Evolutionary conservation across 2,113 vertebrate genomes (phyloP).

Genomic region (Macrotus californicus): DNA sequence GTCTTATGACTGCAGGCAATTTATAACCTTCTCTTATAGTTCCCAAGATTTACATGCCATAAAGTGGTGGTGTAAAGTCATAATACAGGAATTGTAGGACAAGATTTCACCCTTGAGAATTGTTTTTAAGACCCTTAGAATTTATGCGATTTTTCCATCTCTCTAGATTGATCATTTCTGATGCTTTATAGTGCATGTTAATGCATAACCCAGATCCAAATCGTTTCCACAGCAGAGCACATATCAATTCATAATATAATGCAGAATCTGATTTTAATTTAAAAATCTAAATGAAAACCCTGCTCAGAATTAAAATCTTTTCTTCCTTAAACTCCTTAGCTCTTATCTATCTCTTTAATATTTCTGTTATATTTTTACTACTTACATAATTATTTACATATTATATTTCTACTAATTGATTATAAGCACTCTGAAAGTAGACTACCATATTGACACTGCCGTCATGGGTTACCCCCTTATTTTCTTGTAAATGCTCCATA

Average conservation of each 20-base stretch:
- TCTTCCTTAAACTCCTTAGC: not conserved
- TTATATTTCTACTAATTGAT: not conserved
- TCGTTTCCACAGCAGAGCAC: conserved; percentile 40
- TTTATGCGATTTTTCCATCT: conserved; percentile 60
- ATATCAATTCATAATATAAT: conserved; percentile 30
- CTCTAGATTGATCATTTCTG: conserved; percentile 47
- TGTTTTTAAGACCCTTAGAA: conserved; percentile 56
- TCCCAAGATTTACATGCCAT: conserved; percentile 59
- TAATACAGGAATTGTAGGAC: conserved; percentile 29
- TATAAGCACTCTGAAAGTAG: not conserved
- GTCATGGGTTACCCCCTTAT: not conserved
- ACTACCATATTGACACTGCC: not conserved
- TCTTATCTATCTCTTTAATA: not conserved
- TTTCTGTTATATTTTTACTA: not conserved
- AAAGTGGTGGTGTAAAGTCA: conserved; percentile 22
- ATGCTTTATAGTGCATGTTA: conserved; percentile 39
- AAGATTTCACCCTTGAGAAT: conserved; percentile 47
- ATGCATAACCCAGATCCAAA: conserved; percentile 37
- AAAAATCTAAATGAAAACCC: conserved; percentile 38
- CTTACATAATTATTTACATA: not conserved
- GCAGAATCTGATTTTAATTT: conserved; percentile 47
- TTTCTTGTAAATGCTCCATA: not conserved
- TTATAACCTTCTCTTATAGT: conserved; percentile 52
- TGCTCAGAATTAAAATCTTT: not conserved
- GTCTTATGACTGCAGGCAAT: conserved; percentile 49